These are phyloP conservation scores for Cryptocephalus primarius DNA, from an alignment of 2,888 invertebrate genomes.

Conservation along the genomic window DNA sequence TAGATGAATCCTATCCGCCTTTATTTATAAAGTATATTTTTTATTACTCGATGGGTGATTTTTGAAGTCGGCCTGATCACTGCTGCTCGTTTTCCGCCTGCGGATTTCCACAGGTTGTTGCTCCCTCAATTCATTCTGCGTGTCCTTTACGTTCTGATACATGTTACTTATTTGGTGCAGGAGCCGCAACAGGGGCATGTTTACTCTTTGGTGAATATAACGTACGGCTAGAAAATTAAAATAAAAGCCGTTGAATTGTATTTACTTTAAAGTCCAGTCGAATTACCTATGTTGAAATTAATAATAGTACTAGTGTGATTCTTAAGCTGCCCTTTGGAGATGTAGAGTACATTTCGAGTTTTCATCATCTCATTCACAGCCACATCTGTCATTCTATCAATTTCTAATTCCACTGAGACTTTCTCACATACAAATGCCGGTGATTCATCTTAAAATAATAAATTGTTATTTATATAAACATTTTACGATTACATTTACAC, in stretches of 20 bases:
- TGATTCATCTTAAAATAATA: conserved; percentile 46
- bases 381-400: conserved; percentile 83
- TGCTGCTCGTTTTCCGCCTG: conserved; percentile 33
- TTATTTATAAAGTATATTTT: no score
- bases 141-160: conserved; percentile 95
- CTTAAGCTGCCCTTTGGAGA: conserved; percentile 77
- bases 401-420: conserved; percentile 79
- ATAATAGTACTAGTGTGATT: conserved; percentile 86
- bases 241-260: background rate
- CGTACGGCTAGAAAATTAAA: conserved; percentile 54
- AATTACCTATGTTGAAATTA: conserved; percentile 57
- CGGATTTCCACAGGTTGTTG: conserved; percentile 43
- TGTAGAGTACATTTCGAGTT: conserved; percentile 74
- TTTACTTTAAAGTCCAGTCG: background rate
- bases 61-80: conserved; percentile 41
- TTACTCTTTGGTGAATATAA: conserved; percentile 90
- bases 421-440: conserved; percentile 90
- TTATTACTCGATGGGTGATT: conserved; percentile 52
- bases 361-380: conserved; percentile 76
- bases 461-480: background rate
- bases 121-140: conserved; percentile 78
- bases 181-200: conserved; percentile 86
- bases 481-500: background rate
- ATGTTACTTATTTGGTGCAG: conserved; percentile 94
- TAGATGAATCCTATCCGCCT: no score